Evolutionary conservation across 2,113 vertebrate species (phyloP).

Genomic region (Aix galericulata): DNA sequence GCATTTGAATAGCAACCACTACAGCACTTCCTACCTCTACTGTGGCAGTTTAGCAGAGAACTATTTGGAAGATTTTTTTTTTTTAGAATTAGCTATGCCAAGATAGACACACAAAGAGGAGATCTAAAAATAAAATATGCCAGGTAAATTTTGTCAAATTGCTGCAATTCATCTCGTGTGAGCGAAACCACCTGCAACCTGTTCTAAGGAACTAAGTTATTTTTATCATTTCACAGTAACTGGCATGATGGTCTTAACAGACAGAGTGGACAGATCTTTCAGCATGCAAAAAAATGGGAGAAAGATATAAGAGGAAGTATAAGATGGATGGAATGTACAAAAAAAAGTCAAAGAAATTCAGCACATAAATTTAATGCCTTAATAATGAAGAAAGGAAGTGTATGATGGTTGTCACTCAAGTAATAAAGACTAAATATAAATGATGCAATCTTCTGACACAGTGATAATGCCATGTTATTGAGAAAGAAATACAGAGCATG

Average conservation of each 20-base stretch:
- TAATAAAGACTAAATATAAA: conserved; percentile 24
- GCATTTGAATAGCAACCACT: not conserved
- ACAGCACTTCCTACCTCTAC: not conserved
- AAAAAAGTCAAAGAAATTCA: not conserved
- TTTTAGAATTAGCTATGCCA: not conserved
- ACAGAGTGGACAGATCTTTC: not conserved
- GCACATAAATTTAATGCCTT: not conserved
- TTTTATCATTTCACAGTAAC: not conserved
- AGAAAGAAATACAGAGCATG: not conserved
- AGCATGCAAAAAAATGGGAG: not conserved
- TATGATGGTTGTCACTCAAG: not conserved
- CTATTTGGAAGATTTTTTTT: not conserved
- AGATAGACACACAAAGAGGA: not conserved
- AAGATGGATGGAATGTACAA: not conserved
- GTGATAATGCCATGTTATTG: not conserved
- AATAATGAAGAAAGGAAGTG: not conserved
- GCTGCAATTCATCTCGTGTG: not conserved
- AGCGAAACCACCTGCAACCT: not conserved
- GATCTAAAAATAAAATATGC: not conserved
- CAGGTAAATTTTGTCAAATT: not conserved
- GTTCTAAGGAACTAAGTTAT: not conserved
- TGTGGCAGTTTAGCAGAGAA: not conserved
- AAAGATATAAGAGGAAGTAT: not conserved
- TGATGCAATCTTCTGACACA: not conserved
- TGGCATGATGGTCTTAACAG: not conserved